Base-by-base conservation (phyloP, 2,797 vertebrate species). In the Diceros bicornis region DNA sequence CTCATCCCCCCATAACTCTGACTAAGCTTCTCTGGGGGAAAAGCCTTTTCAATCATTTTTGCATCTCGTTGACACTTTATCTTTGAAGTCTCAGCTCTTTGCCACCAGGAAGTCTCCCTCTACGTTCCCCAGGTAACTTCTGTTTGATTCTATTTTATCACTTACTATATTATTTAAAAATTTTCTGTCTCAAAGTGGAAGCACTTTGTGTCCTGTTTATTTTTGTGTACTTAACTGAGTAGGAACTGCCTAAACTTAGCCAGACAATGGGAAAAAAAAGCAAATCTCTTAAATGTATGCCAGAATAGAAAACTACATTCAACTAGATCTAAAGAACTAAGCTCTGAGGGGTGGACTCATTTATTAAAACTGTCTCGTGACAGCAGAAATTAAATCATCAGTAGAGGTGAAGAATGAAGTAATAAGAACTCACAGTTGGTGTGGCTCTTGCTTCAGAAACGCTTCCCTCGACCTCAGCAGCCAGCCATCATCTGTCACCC, bases 401-500 rank as follows among this genome's bases (percentile, higher is more conserved):
- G 21, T 18, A n/a, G 79, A 20, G 14, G 7, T 88, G 59, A 62
- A 23, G 13, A 78, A 44, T 9, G 10, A 27, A 82, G 59, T 9
- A 32, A 25, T 2, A 79, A 32, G 32, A 52, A 93, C 52, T 91
- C 69, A 64, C 61, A 32, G 66, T 84, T 34, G 11, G n/a, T 0
- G 13, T 6, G 37, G n/a, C 1, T 64, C 17, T 79, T 0, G 0
- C 21, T 50, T 11, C 34, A 13, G 17, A 79, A 79, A 32, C 1
- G 12, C 50, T 18, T 62, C 18, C 23, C 9, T 16, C 1, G 7
- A 14, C 37, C 27, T 37, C 2, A 4, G 10, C 0, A 10, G 68
- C n/a, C 17, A 12, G 0, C 2, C n/a, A 0, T 14, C 37, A 25
- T 1, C 21, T 0, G 0, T 14, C 37, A 25, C 1, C 21, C 0